Evolutionary conservation across 2,888 invertebrate genomes (phyloP).

Genomic region (Drosophila borealis): DNA sequence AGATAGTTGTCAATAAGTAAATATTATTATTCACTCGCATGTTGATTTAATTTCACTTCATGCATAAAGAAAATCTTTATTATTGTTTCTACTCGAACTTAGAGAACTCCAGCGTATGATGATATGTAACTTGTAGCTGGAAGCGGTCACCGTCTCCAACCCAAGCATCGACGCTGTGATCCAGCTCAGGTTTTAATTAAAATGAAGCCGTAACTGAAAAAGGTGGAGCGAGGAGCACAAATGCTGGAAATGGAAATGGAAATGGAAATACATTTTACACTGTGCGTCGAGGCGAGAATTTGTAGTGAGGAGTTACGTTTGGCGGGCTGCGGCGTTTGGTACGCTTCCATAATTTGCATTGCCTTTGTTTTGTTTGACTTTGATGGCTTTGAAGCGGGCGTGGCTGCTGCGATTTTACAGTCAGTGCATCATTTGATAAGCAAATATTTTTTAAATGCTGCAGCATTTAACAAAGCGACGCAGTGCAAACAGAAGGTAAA

Average conservation of each 20-base stretch:
- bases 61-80: too few relatives aligned
- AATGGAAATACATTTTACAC: constrained; percentile 33
- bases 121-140: too few relatives aligned
- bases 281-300: constrained; percentile 29
- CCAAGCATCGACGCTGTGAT: background rate
- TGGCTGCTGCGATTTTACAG: constrained; percentile 27
- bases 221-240: background rate
- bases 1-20: too few relatives aligned
- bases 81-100: too few relatives aligned
- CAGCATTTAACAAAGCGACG: constrained; percentile 30
- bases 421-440: constrained; percentile 48
- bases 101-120: too few relatives aligned
- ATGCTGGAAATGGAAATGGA: constrained; percentile 11
- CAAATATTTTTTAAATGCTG: constrained; percentile 49
- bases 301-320: constrained; percentile 21
- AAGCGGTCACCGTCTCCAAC: background rate
- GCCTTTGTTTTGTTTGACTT: constrained; percentile 61
- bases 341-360: constrained; percentile 55
- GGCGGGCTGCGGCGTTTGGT: constrained; percentile 11
- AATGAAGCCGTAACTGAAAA: constrained; percentile 19
- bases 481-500: constrained; percentile 27
- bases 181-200: constrained; percentile 31
- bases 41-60: too few relatives aligned
- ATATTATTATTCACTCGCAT: too few relatives aligned
- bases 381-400: constrained; percentile 9